phyloP scores from a whole-genome alignment of 2,888 invertebrate species.

The Serripes groenlandicus region DNA sequence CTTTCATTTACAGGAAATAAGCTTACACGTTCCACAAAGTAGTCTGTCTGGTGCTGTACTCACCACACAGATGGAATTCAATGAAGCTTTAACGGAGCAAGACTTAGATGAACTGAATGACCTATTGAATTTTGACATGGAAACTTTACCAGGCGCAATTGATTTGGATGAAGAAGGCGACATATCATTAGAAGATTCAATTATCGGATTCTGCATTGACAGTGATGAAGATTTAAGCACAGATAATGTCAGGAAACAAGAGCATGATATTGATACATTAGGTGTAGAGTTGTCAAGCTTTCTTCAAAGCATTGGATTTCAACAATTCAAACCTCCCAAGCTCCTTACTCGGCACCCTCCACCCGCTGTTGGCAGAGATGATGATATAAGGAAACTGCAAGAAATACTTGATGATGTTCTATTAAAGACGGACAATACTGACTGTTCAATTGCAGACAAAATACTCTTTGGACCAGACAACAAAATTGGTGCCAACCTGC shows the following conservation, averaged over 20 bases:
- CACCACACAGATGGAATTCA: not conserved
- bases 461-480: constrained; percentile 52
- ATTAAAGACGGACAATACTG: constrained; percentile 41
- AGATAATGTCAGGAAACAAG: not conserved
- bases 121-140: not conserved
- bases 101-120: not conserved
- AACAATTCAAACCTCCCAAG: constrained; percentile 31
- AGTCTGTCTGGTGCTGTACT: not conserved
- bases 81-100: not conserved
- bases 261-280: not conserved
- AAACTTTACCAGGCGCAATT: not conserved
- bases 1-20: too few relatives aligned
- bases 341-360: constrained; percentile 59
- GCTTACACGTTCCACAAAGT: not conserved
- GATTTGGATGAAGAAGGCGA: not conserved
- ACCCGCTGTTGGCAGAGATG: constrained; percentile 61
- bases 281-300: not conserved
- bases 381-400: constrained; percentile 42
- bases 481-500: constrained; percentile 43
- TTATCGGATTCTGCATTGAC: not conserved
- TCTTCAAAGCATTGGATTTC: constrained; percentile 12
- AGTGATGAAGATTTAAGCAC: not conserved
- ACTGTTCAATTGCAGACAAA: not conserved
- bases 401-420: constrained; percentile 57
- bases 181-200: too few relatives aligned